A percentile compares a stretch with the other conserved stretches of the same genome.
These are phyloP conservation scores for Synanthedon vespiformis DNA, from an alignment of 2,888 invertebrate species.

Conservation along the genomic window DNA sequence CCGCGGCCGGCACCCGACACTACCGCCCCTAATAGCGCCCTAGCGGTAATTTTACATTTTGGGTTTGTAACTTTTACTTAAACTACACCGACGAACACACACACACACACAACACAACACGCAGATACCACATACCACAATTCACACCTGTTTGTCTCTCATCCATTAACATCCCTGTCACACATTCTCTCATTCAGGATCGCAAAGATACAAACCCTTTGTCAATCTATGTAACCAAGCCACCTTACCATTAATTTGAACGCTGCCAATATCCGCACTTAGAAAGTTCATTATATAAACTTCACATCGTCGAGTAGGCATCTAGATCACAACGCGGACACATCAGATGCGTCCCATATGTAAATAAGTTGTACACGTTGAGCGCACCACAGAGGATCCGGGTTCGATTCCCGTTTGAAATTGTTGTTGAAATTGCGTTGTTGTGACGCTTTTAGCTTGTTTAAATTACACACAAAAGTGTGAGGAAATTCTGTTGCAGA, in stretches of 20 bases:
- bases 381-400: constrained; percentile 12
- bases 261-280: constrained; percentile 51
- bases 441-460: no score
- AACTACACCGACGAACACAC: constrained; percentile 27
- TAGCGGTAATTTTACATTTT: constrained; percentile 69
- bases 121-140: constrained; percentile 9
- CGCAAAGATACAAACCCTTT: constrained; percentile 62
- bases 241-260: constrained; percentile 49
- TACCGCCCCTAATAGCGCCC: constrained; percentile 65
- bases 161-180: constrained; percentile 16
- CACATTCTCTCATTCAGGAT: constrained; percentile 25
- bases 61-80: constrained; percentile 72
- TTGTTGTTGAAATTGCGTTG: no score
- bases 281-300: neutral
- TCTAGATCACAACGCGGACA: constrained; percentile 15
- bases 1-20: constrained; percentile 56
- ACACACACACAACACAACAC: constrained; percentile 11
- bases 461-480: no score
- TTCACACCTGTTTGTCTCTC: constrained; percentile 5
- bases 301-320: constrained; percentile 14
- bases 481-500: no score
- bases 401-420: constrained; percentile 15
- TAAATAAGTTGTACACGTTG: constrained; percentile 13
- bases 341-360: constrained; percentile 14
- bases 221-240: constrained; percentile 34